Conservation (phyloP, 2,888 invertebrate species). For the Crioceris asparagi region DNA sequence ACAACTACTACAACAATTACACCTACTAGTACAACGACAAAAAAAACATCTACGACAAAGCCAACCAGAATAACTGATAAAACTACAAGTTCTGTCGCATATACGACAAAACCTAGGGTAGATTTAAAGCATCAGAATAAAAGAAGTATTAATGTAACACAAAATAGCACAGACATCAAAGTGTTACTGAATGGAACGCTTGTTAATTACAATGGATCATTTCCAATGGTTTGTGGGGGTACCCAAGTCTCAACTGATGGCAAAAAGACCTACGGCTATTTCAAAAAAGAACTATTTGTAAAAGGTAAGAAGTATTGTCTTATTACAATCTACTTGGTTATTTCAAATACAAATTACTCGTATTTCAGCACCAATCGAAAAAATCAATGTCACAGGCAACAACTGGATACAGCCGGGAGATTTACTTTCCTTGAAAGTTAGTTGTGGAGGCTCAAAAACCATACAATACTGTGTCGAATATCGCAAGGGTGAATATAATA, state of each 20-base stretch:
- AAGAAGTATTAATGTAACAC: too few species aligned
- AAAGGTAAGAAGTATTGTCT: conserved; percentile 47
- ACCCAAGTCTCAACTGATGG: conserved; percentile 52
- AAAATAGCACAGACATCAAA: too few species aligned
- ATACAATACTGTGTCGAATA: conserved; percentile 61
- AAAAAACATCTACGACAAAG: conserved; percentile 13
- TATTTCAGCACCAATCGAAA: conserved; percentile 55
- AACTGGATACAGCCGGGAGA: conserved; percentile 80
- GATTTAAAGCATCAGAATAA: too few species aligned
- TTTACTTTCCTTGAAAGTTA: conserved; percentile 56
- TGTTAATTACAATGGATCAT: conserved; percentile 28
- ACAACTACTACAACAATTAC: conserved; percentile 26
- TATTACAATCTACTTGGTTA: conserved; percentile 1
- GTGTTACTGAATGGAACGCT: conserved; percentile 24
- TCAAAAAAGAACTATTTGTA: conserved; percentile 50
- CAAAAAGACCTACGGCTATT: conserved; percentile 64
- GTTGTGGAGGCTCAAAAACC: conserved; percentile 65
- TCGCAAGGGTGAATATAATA: conserved; percentile 53
- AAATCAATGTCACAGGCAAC: conserved; percentile 59
- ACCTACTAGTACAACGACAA: conserved; percentile 16
- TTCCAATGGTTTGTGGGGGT: conserved; percentile 48
- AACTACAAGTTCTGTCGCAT: conserved; percentile 5
- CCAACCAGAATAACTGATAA: conserved; percentile 11
- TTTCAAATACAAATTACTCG: too few species aligned
- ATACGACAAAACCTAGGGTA: too few species aligned